Evolutionary conservation across 2,888 invertebrate species (phyloP), one percentile per base, ranked within the genome.

Genomic region (Cerastis leucographa): DNA sequence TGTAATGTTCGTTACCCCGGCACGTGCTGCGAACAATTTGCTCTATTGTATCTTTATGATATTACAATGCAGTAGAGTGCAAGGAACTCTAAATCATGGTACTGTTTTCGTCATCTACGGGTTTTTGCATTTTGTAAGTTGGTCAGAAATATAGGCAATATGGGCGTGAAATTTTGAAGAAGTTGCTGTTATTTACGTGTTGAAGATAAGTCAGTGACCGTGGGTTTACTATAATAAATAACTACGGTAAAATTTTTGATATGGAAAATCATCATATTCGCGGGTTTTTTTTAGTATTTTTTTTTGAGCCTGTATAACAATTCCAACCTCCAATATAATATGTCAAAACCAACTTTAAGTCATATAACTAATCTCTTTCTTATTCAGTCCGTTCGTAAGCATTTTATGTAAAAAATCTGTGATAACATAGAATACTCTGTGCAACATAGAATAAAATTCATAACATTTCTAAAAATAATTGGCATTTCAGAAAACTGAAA

Each of bases 1-100:
- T 91, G 91, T 93, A 92, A 94, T 93, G 91, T 94, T 94, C 93
- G 93, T 94, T 93, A 93, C 92, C 91, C 90, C 81, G 74, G 91
- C 90, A 94, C 94, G 93, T 93, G 94, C 92, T 92, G 91, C 89
- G 91, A 93, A 91, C 93, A 89, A 91, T 92, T 91, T 92, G 88
- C 89, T 91, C 81, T 87, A 90, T 91, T 90, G 90, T 91, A 88
- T 90, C 81, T 84, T 62, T 61, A 85, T 84, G 87, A 90, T 88
- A 90, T 87, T 89, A 86, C 87, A 86, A 84, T 87, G 86, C 85
- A 85, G 65, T 64, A 35, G 6, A 67, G 59, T 68, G 80, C 73
- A 78, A 40, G 44, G n/a, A 51, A 51, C 51, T 62, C 29, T 64
- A 64, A 40, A 46, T 46, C 14, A 51, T 12, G 25, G 44, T n/a